A percentile compares a stretch with the other conserved stretches of the same genome.
Conservation (phyloP, 2,113 vertebrate genomes). For the Eleginops maclovinus region DNA sequence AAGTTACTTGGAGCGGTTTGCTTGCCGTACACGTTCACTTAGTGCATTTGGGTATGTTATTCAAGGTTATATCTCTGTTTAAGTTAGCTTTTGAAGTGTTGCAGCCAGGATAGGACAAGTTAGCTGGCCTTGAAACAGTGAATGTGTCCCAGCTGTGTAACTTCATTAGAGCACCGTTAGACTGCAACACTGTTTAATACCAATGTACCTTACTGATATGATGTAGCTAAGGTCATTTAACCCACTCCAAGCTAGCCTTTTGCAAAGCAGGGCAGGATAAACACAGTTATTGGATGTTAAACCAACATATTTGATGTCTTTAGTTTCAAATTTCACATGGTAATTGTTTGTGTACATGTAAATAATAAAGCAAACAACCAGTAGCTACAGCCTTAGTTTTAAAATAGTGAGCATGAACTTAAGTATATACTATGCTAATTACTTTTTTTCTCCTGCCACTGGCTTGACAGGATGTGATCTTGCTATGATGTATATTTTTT, state of each 20-base stretch:
- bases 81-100: conserved; percentile 56
- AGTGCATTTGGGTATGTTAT: not conserved
- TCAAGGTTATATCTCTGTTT: not conserved
- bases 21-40: not conserved
- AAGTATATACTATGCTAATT: too few species aligned
- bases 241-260: not conserved
- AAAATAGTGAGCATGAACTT: too few species aligned
- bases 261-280: too few species aligned
- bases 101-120: conserved; percentile 42
- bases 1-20: conserved; percentile 65
- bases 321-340: too few species aligned
- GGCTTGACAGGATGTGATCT: too few species aligned
- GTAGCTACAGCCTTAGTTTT: too few species aligned
- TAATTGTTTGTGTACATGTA: too few species aligned
- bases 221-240: not conserved
- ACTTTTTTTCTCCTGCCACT: too few species aligned
- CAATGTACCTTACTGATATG: not conserved
- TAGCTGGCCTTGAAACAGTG: conserved; percentile 66
- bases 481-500: too few species aligned
- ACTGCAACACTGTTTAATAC: conserved; percentile 1
- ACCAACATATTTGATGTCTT: too few species aligned
- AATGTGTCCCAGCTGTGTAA: conserved; percentile 53
- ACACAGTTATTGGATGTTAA: too few species aligned
- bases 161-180: conserved; percentile 34
- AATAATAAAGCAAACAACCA: too few species aligned